These are phyloP conservation scores for Naja naja DNA, from an alignment of 2,113 vertebrate genomes.

Conservation along the genomic window DNA sequence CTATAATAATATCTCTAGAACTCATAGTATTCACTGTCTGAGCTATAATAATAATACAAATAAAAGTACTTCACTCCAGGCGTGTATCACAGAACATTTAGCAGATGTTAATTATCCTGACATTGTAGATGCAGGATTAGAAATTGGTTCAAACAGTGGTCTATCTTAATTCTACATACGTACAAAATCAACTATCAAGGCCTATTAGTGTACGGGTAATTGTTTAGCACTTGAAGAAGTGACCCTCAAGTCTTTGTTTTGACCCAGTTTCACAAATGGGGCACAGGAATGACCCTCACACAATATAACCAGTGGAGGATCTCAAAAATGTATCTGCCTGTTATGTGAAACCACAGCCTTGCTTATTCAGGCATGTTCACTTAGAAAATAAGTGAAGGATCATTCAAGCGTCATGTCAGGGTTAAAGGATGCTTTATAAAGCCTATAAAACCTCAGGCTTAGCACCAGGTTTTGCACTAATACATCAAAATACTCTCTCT, in stretches of 20 bases:
- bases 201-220: conserved; percentile 71
- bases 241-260: conserved; percentile 70
- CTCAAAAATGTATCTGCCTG: conserved; percentile 81
- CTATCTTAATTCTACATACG: conserved; percentile 62
- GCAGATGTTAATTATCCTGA: conserved; percentile 64
- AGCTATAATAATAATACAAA: conserved; percentile 35
- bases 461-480: conserved; percentile 58
- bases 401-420: conserved; percentile 67
- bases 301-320: conserved; percentile 74
- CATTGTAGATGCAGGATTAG: conserved; percentile 56
- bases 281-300: conserved; percentile 66
- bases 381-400: conserved; percentile 62
- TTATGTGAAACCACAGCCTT: conserved; percentile 70
- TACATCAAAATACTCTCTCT: conserved; percentile 50
- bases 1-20: neutral
- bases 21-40: conserved; percentile 1
- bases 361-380: conserved; percentile 72
- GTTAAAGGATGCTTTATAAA: conserved; percentile 68
- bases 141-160: conserved; percentile 62
- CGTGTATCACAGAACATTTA: conserved; percentile 36
- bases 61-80: conserved; percentile 38
- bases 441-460: conserved; percentile 64
- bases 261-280: conserved; percentile 68
- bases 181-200: conserved; percentile 70
- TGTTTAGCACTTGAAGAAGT: conserved; percentile 73